phyloP scores from a whole-genome alignment of 1,140 invertebrate species.

The Drosophila subpulchrella region DNA sequence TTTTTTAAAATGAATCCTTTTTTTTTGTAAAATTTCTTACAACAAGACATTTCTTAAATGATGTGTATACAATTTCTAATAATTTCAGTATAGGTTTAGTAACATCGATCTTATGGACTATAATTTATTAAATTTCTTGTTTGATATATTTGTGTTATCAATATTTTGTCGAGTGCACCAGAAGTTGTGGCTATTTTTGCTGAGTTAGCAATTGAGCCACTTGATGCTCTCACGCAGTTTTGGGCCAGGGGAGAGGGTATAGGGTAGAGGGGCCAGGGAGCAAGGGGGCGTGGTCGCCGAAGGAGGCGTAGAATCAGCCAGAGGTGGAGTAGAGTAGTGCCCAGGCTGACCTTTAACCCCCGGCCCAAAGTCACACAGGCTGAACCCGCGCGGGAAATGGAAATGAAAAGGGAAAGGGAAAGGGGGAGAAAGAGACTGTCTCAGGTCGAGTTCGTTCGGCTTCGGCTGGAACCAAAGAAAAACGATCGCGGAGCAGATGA shows the following conservation, averaged over 20 bases:
- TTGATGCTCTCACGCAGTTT: constrained; percentile 72
- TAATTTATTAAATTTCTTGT: too few species aligned
- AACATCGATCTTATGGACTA: too few species aligned
- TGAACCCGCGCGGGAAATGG: not conserved
- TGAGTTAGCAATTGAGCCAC: constrained; percentile 70
- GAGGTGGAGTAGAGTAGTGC: constrained; percentile 41
- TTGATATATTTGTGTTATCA: too few species aligned
- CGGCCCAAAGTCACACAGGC: constrained; percentile 24
- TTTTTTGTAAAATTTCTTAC: too few species aligned
- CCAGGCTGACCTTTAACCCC: constrained; percentile 77
- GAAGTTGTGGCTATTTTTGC: constrained; percentile 22
- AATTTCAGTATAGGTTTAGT: too few species aligned
- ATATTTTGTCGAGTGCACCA: constrained; percentile 1
- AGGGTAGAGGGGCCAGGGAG: not conserved
- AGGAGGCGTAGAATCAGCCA: constrained; percentile 23
- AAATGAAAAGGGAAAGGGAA: too few species aligned
- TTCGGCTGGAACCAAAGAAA: constrained; percentile 78
- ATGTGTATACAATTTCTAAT: too few species aligned
- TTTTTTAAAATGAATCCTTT: too few species aligned
- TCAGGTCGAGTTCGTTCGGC: constrained; percentile 48
- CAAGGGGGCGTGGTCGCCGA: constrained; percentile 13
- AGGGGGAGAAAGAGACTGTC: constrained; percentile 4
- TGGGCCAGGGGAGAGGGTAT: not conserved
- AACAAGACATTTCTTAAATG: too few species aligned
- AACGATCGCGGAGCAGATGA: constrained; percentile 78